Base-by-base conservation (phyloP, 1,140 invertebrate species). In the Belonocnema kinseyi region DNA sequence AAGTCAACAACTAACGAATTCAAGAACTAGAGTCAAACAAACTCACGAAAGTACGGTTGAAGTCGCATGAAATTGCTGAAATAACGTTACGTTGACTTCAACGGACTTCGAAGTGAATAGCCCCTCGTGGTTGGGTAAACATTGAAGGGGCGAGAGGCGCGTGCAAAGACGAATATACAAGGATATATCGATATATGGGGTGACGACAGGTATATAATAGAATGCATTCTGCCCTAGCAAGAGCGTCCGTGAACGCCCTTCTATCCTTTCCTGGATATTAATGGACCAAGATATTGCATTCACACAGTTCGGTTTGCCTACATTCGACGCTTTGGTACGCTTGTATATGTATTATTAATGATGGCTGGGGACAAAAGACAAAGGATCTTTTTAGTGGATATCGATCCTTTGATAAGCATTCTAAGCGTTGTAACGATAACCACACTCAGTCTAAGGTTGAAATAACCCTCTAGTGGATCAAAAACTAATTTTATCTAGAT, bases 281-380 rank as follows among this genome's bases (percentile, higher is more conserved):
- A 87, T 88, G 86, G 86, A 83, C 77, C 80, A 80, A 82, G 82
- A 88, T 87, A 87, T 88, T 87, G 84, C 87, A 84, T 87, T 87
- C 83, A 82, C 80, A 70, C 72, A 75, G 80, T 76, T 75, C 54
- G 72, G 51, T 75, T 80, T 53, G 40, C 51, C 13, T n/a, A 66
- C 52, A 76, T 50, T 33, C 52, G 52, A 71, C 73, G 33, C 56
- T 19, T 75, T 50, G 21, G 40, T 78, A 2, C 21, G 50, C 26
- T n/a, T 66, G 56, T 54, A 51, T 77, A 52, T 80, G 78, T 80
- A 82, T 85, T 85, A 85, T 85, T 84, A 82, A 85, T 84, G 80
- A 61, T 72, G 66, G 77, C 53, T 52, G 14, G 40, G 78, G 83
- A 82, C 83, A 82, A 85, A 80, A 82, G 19, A 26, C 26, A 58